Base-by-base conservation (phyloP, 53 echinoderm and acorn worm species). In the Mesocentrotus franciscanus region DNA sequence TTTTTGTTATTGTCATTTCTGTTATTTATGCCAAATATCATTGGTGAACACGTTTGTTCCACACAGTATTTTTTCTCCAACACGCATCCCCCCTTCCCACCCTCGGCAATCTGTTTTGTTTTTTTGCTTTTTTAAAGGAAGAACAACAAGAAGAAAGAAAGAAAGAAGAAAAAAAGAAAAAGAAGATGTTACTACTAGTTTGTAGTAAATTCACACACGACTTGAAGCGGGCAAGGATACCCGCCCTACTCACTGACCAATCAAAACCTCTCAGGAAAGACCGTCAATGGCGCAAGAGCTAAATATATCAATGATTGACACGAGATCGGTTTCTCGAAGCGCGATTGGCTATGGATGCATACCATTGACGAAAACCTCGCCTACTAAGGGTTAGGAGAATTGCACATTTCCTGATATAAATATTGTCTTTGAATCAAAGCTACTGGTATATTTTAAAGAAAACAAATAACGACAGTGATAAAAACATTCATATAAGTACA, bases 281-380 rank as follows among this genome's bases (percentile, higher is more conserved):
- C 95, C 66, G 95, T 94, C 85, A 94, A 94, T 94, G 95, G 95
- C 71, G 95, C 95, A 94, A 94, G 95, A 94, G 95, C 95, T 94
- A 94, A 94, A 94, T 94, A 85, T 94, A 94, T 94, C 95, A 94
- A 42, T 85, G 85, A 94, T 94, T 94, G 95, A 94, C 95, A 87
- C n/a, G 70, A 70, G 85, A 62, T 61, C 87, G 26, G 14, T 56
- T n/a, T 85, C 66, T 66, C 95, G 85, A 36, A 94, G 9, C 49
- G 26, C 70, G 85, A 94, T 94, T 94, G 95, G 95, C 95, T 87
- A 70, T 11, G 18, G 66, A 66, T 94, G 87, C 95, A 94, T 94
- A 94, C 95, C 95, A 94, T 94, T 94, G 85, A 94, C 95, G 95
- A 35, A 85, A 84, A 94, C 87, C 85, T 26, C 95, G 95, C 95